phyloP scores from a whole-genome alignment of 2,113 vertebrate genomes.

The Oncorhynchus mykiss region DNA sequence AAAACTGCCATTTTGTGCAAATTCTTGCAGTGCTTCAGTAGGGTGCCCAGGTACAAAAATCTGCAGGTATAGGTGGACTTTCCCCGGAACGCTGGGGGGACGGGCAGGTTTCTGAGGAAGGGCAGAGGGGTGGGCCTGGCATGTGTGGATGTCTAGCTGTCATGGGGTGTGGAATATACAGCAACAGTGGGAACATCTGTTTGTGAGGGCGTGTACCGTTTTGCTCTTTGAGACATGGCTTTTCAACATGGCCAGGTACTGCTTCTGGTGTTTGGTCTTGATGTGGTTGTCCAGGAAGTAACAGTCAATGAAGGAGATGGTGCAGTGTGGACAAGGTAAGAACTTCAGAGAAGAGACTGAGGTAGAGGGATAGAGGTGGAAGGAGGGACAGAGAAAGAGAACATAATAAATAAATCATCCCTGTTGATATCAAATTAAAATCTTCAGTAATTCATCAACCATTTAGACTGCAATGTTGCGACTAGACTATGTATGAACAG shows the following conservation, averaged over 20 bases:
- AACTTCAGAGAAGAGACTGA: conserved; percentile 42
- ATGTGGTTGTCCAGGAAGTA: conserved; percentile 76
- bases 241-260: conserved; percentile 71
- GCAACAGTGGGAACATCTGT: conserved; percentile 70
- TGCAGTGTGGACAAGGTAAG: conserved; percentile 74
- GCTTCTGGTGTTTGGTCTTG: conserved; percentile 76
- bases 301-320: conserved; percentile 70
- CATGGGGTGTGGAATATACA: conserved; percentile 72
- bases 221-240: conserved; percentile 56
- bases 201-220: conserved; percentile 60
- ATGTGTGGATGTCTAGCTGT: conserved; percentile 67
- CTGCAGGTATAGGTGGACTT: conserved; percentile 73
- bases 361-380: background rate
- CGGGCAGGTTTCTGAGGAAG: conserved; percentile 37
- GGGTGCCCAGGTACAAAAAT: conserved; percentile 82
- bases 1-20: conserved; percentile 75
- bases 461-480: too few species aligned
- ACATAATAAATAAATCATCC: too few species aligned
- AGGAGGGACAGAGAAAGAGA: too few species aligned
- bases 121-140: conserved; percentile 64
- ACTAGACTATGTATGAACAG: too few species aligned
- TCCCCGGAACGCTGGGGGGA: conserved; percentile 43
- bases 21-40: conserved; percentile 79
- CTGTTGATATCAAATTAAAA: too few species aligned
- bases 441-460: too few species aligned